A percentile compares a stretch with the other conserved stretches of the same genome.
phyloP scores from a whole-genome alignment of 2,797 vertebrate species.

The Lacerta bilineata region DNA sequence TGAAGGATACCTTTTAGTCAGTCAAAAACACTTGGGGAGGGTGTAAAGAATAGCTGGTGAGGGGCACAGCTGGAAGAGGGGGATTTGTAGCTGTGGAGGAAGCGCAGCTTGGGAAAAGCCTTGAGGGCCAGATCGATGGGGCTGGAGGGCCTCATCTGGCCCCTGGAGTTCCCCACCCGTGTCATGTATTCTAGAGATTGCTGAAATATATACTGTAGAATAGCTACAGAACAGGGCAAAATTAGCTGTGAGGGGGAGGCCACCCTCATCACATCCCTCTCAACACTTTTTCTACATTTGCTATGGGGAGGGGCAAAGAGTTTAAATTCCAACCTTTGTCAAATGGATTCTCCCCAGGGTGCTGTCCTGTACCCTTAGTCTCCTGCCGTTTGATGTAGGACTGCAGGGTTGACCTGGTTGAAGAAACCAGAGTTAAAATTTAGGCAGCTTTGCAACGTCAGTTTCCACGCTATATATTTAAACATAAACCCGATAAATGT shows the following conservation, averaged over 20 bases:
- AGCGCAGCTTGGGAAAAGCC: no score
- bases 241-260: not conserved
- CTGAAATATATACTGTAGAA: no score
- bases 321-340: slow-evolving; percentile 84
- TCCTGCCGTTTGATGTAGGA: slow-evolving; percentile 91
- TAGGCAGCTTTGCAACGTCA: not conserved
- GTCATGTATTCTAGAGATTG: no score
- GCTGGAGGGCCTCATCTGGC: no score
- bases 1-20: no score
- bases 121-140: no score
- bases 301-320: not conserved
- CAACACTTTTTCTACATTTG: not conserved
- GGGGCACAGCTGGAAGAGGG: no score
- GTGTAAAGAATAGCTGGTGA: no score
- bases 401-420: slow-evolving; percentile 89
- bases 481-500: not conserved
- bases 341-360: slow-evolving; percentile 84
- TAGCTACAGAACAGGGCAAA: not conserved
- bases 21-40: no score
- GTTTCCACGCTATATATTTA: not conserved
- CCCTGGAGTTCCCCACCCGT: no score
- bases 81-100: no score
- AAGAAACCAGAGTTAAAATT: slow-evolving; percentile 34
- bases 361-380: slow-evolving; percentile 50
- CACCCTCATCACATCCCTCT: not conserved